Evolutionary conservation across 2,113 vertebrate genomes (phyloP).

Genomic region (Phoenicopterus ruber): DNA sequence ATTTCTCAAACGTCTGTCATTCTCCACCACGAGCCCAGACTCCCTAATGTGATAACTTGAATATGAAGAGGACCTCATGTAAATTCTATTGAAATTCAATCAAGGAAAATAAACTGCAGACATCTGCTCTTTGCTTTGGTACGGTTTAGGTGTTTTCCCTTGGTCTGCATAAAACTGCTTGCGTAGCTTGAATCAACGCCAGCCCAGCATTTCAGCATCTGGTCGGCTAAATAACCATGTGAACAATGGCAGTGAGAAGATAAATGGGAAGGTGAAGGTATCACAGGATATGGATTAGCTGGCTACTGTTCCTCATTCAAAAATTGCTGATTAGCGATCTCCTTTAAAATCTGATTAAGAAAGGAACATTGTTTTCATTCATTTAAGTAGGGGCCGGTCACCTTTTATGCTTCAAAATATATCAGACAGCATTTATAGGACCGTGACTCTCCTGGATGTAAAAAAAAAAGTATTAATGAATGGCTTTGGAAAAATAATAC

Average conservation of each 20-base stretch:
- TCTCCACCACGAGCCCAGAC: background rate
- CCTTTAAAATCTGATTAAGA: slow-evolving; percentile 41
- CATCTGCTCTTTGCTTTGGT: slow-evolving; percentile 56
- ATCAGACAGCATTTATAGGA: background rate
- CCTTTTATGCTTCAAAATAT: slow-evolving; percentile 8
- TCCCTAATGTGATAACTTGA: slow-evolving; percentile 59
- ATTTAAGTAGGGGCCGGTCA: background rate
- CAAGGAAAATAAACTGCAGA: slow-evolving; percentile 64
- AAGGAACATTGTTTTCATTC: slow-evolving; percentile 32
- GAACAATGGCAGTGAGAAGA: slow-evolving; percentile 24
- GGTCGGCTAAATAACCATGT: slow-evolving; percentile 28
- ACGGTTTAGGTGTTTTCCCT: slow-evolving; percentile 42
- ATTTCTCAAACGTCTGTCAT: background rate
- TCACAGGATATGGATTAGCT: slow-evolving; percentile 17
- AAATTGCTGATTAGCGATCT: slow-evolving; percentile 40
- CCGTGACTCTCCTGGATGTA: background rate
- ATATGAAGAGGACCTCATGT: slow-evolving; percentile 49
- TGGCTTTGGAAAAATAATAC: background rate
- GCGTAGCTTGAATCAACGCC: slow-evolving; percentile 29
- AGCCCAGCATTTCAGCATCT: slow-evolving; percentile 22
- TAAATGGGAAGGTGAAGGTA: slow-evolving; percentile 39
- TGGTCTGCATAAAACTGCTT: slow-evolving; percentile 49
- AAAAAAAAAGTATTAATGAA: background rate
- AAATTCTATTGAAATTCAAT: slow-evolving; percentile 69
- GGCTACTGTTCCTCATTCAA: slow-evolving; percentile 19